Evolutionary conservation across 1,140 invertebrate species (phyloP), one percentile per base, ranked within the genome.

Genomic region (Drosophila simulans): DNA sequence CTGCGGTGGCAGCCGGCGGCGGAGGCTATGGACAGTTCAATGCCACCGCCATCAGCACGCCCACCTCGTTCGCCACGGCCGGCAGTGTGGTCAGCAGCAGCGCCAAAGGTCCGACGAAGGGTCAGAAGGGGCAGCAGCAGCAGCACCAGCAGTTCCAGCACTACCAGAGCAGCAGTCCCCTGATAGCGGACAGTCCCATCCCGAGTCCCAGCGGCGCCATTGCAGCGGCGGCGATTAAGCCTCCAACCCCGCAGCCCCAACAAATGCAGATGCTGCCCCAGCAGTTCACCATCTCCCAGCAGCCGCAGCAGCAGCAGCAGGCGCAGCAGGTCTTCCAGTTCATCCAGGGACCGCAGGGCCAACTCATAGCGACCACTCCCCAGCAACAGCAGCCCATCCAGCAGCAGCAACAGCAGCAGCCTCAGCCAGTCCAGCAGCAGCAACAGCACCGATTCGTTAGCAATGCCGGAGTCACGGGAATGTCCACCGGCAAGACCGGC

Each of bases 141-240:
- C 75, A 83, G 39, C 81, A 82, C 22, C 57, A 74, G 40, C 90
- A 92, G 68, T 88, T 85, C 40, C 89, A 91, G 55, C 86, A 90
- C 55, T 91, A 92, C 70, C 91, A 92, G 43, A 91, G 80, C 80
- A 91, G 83, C 55, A 92, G 91, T 90, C 91, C 91, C 22, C 71
- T 92, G 71, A 89, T 91, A 76, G 88, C 90, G 53, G 91, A 92
- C 55, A 92, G 91, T 65, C 91, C 91, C 35, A 86, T 79, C 48
- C 82, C 82, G 42, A 92, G 91, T 82, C 91, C 91, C 35, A 92
- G 90, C 51, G 75, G 73, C 42, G 72, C 78, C 45, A 91, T 91
- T 58, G 77, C 89, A 52, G 88, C 86, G 15, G 77, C 89, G 42
- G 80, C 91, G 37, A 91, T 92, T 2, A 91, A 91, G 63, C 91